phyloP scores from a whole-genome alignment of 1,140 invertebrate genomes.

The Drosophila bocki region DNA sequence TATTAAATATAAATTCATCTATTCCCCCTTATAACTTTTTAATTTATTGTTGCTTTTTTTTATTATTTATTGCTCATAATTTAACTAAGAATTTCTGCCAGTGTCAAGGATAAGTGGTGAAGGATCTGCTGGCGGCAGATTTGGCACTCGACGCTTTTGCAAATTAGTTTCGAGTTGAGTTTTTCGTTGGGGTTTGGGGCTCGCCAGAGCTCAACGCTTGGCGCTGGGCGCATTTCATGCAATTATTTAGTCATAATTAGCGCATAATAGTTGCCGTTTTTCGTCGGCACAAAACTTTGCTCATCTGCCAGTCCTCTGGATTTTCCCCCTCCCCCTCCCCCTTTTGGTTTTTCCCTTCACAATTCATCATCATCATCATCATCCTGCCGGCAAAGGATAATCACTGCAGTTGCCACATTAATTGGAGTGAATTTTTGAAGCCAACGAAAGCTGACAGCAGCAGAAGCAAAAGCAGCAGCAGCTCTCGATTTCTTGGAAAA shows the following conservation, averaged over 20 bases:
- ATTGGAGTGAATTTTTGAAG: slow-evolving; percentile 23
- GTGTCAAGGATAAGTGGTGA: slow-evolving; percentile 5
- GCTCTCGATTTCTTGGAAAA: slow-evolving; percentile 5
- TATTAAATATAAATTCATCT: too few species aligned
- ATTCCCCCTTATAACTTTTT: too few species aligned
- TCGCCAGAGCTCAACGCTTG: not conserved
- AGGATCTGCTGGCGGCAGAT: slow-evolving; percentile 42
- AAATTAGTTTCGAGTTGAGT: slow-evolving; percentile 51
- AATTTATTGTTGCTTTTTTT: not conserved
- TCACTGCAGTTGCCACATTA: slow-evolving; percentile 40
- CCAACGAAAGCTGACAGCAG: slow-evolving; percentile 8
- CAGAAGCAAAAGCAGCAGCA: not conserved
- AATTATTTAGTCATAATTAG: slow-evolving; percentile 60
- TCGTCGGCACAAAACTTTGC: slow-evolving; percentile 36
- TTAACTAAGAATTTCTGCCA: not conserved
- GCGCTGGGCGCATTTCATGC: slow-evolving; percentile 42
- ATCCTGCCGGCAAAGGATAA: slow-evolving; percentile 23
- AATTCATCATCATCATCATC: slow-evolving; percentile 50
- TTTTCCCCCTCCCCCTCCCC: not conserved
- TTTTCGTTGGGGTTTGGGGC: slow-evolving; percentile 14
- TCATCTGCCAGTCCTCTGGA: slow-evolving; percentile 31
- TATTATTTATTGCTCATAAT: not conserved
- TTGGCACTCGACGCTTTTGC: slow-evolving; percentile 43
- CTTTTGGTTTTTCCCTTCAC: slow-evolving; percentile 8
- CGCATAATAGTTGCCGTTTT: slow-evolving; percentile 61